Conservation (phyloP, 1,140 invertebrate species). For the Manduca sexta region DNA sequence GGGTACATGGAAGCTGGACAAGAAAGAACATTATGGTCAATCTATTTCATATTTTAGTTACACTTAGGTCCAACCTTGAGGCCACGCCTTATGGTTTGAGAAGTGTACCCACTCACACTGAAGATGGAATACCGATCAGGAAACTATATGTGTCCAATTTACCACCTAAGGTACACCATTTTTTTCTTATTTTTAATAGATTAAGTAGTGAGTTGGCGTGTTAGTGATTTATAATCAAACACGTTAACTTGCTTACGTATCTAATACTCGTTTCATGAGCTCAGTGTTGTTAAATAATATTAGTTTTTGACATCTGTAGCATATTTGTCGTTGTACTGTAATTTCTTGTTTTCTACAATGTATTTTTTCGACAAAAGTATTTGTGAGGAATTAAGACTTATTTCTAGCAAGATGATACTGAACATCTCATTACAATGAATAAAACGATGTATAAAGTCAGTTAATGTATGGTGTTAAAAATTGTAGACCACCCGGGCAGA, state of each 20-base stretch:
- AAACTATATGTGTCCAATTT: slow-evolving; percentile 63
- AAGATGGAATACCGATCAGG: slow-evolving; percentile 67
- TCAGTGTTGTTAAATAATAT: no score
- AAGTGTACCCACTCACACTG: slow-evolving; percentile 59
- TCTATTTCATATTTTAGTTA: slow-evolving; percentile 25
- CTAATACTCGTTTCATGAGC: no score
- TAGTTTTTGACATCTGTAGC: no score
- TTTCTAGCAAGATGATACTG: no score
- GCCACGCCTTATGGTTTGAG: slow-evolving; percentile 31
- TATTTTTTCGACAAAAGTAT: no score
- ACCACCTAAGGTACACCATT: slow-evolving; percentile 50
- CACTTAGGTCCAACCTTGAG: slow-evolving; percentile 35
- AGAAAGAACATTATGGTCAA: neutral
- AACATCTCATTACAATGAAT: no score
- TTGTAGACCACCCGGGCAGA: slow-evolving; percentile 57
- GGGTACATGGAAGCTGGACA: neutral
- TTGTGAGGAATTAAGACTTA: no score
- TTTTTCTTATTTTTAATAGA: neutral
- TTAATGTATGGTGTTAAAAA: no score
- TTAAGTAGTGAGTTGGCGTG: neutral
- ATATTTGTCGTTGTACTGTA: no score
- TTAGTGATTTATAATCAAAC: neutral
- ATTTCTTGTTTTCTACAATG: no score
- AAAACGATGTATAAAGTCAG: no score
- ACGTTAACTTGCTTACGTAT: neutral